A percentile compares a stretch with the other conserved stretches of the same genome.
These are phyloP conservation scores for Antennarius maculatus DNA, from an alignment of 2,797 vertebrate genomes.

Conservation along the genomic window DNA sequence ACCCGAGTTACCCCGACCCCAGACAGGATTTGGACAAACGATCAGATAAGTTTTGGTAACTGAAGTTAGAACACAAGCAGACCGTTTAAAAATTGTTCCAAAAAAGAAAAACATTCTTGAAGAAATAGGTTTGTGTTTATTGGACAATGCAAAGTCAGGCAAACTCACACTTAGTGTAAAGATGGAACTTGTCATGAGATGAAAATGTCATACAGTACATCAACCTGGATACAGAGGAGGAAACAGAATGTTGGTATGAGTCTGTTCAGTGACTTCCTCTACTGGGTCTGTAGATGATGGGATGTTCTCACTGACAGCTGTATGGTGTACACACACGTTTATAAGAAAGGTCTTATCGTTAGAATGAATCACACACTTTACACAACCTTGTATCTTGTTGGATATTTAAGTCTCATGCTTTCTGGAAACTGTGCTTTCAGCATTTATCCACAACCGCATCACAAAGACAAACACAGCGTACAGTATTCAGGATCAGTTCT, in stretches of 20 bases:
- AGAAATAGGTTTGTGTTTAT: slow-evolving; percentile 80
- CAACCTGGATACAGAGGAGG: slow-evolving; percentile 14
- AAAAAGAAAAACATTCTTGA: slow-evolving; percentile 31
- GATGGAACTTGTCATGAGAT: slow-evolving; percentile 64
- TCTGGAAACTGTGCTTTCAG: slow-evolving; percentile 67
- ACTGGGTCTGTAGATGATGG: not conserved
- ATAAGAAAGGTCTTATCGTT: slow-evolving; percentile 64
- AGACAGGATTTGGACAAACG: too few species aligned
- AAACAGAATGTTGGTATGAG: slow-evolving; percentile 10
- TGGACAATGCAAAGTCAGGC: slow-evolving; percentile 69
- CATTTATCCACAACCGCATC: slow-evolving; percentile 71
- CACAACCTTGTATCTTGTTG: slow-evolving; percentile 69
- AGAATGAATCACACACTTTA: slow-evolving; percentile 54
- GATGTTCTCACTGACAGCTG: slow-evolving; percentile 19
- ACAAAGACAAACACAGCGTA: slow-evolving; percentile 47
- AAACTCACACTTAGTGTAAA: slow-evolving; percentile 74
- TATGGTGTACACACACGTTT: slow-evolving; percentile 29
- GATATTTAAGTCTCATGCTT: slow-evolving; percentile 71
- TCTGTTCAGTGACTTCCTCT: not conserved
- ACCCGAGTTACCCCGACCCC: too few species aligned
- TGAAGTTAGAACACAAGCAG: too few species aligned
- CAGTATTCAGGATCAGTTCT: slow-evolving; percentile 74
- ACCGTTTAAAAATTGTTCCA: not conserved
- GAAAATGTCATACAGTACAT: slow-evolving; percentile 50
- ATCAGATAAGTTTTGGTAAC: too few species aligned